Base-by-base conservation (phyloP, 1,140 invertebrate species). In the Ctenoplectra terminalis region DNA sequence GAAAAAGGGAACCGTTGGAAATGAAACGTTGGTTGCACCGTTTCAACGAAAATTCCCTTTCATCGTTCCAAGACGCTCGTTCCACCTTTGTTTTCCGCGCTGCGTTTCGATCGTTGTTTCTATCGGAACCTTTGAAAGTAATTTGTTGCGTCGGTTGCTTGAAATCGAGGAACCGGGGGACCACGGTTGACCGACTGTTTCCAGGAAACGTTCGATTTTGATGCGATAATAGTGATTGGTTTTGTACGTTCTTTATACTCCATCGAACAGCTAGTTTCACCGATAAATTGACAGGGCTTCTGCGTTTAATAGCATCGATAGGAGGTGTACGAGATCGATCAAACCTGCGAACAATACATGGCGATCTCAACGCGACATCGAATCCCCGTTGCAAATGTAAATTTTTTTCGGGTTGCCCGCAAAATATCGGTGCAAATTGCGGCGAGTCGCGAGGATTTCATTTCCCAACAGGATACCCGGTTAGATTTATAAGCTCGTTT, bases 401-500 rank as follows among this genome's bases (percentile, higher is more conserved):
- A 80, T 80, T 80, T 80, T n/a, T 73, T 63, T 56, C 56, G 31
- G 50, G 17, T 8, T 43, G 8, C 15, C 29, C 29, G n/a, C 43
- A 26, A 60, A 71, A 78, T 78, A 60, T 71, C 54, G 54, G 23
- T 7, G 76, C 76, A 69, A 78, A 71, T 78, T 78, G 66, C 66
- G 40, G 64, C 61, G 61, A 34, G 34, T 52, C 75, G 52, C 75
- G 64, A 37, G 52, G 43, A 48, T 78, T 40, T 52, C 76, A n/a
- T 71, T 71, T 54, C 34, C 67, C 67, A 52, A 71, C 67, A 71
- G 67, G 67, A 71, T 71, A 37, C 46, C 17, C 7, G 31, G 29
- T 29, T 34, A 40, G 76, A 78, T 78, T 78, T 73, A 63, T 80
- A 80, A 73, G 58, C 77, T 20, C 67, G 69, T 73, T 73, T 79